A percentile compares a stretch with the other conserved stretches of the same genome.
Evolutionary conservation across 2,113 vertebrate genomes (phyloP).

Genomic region (Circaetus gallicus): DNA sequence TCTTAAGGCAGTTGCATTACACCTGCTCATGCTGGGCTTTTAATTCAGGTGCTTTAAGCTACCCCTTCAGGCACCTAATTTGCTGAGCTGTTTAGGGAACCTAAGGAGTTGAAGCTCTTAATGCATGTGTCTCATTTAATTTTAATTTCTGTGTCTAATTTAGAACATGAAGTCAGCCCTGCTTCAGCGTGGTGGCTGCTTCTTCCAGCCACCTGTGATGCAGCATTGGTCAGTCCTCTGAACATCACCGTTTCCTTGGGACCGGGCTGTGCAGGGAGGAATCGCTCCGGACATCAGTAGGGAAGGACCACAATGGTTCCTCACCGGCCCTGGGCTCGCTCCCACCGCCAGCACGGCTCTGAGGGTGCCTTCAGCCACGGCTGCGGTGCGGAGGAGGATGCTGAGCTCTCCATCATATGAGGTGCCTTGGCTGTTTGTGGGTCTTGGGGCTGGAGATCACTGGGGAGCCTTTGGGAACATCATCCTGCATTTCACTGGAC

Average conservation of each 20-base stretch:
- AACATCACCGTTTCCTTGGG: background rate
- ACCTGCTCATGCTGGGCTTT: background rate
- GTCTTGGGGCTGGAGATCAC: background rate
- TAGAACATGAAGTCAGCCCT: background rate
- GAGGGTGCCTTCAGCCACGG: background rate
- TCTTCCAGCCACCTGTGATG: background rate
- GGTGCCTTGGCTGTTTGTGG: background rate
- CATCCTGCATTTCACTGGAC: background rate
- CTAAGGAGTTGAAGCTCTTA: background rate
- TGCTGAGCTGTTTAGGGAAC: background rate
- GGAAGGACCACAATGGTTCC: background rate
- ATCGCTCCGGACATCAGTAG: rapidly evolving
- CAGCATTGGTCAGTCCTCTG: background rate
- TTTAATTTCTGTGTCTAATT: background rate
- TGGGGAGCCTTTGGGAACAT: background rate
- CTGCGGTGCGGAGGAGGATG: background rate
- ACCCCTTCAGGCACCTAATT: background rate
- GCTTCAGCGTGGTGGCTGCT: background rate
- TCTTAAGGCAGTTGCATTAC: background rate
- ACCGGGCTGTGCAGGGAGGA: background rate
- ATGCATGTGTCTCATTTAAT: background rate
- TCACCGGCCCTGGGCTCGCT: background rate
- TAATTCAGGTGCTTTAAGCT: background rate
- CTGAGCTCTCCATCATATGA: rapidly evolving
- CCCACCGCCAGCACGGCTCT: background rate